These are phyloP conservation scores for Anoplophora glabripennis DNA, from an alignment of 1,140 invertebrate species.

Conservation along the genomic window DNA sequence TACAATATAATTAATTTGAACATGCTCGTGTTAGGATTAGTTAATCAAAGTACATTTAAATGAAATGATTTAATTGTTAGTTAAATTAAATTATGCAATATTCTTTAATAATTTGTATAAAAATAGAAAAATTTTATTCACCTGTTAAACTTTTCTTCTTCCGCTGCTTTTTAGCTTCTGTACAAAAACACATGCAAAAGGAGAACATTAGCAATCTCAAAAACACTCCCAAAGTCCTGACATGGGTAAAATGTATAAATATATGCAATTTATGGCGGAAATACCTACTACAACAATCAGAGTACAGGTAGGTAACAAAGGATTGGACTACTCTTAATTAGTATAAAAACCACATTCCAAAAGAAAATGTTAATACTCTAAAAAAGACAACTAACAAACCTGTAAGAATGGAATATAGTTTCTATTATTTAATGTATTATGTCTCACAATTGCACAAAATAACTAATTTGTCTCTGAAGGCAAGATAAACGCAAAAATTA, in stretches of 20 bases:
- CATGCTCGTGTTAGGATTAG: too few species aligned
- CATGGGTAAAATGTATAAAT: conserved; percentile 44
- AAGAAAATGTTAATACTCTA: too few species aligned
- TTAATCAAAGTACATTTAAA: background rate
- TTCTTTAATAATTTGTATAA: conserved; percentile 17
- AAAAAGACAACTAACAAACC: too few species aligned
- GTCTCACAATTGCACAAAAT: too few species aligned
- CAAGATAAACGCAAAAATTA: too few species aligned
- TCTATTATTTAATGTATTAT: too few species aligned
- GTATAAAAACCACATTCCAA: too few species aligned
- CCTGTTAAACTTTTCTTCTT: conserved; percentile 84
- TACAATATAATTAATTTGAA: background rate
- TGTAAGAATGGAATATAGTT: too few species aligned
- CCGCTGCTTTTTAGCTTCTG: conserved; percentile 90
- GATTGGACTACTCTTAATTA: background rate
- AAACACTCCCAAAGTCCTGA: conserved; percentile 49
- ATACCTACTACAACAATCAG: background rate
- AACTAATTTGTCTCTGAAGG: too few species aligned
- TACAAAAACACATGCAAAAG: conserved; percentile 62
- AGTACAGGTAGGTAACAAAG: background rate
- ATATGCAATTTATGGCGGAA: conserved; percentile 27
- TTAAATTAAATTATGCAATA: conserved; percentile 13
- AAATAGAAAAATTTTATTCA: conserved; percentile 56
- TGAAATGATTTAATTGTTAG: conserved; percentile 6
- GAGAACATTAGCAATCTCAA: conserved; percentile 60